Conservation (phyloP, 2,113 vertebrate species). For the Carassius auratus region DNA sequence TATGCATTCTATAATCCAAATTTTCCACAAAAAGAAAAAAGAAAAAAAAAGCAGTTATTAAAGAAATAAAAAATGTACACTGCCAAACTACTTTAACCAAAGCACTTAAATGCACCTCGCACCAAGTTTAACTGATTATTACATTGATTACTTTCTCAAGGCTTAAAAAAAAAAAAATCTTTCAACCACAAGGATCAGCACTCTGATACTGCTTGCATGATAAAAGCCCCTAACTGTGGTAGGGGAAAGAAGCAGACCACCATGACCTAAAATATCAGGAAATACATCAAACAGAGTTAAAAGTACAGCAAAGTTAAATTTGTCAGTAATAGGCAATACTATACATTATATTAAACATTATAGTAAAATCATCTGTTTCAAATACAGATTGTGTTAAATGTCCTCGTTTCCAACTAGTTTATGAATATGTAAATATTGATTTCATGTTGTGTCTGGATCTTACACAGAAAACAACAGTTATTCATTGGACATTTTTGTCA, state of each 20-base stretch:
- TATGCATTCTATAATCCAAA: too few relatives aligned
- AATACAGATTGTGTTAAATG: not conserved
- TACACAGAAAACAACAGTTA: not conserved
- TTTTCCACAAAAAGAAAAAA: too few relatives aligned
- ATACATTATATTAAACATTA: not conserved
- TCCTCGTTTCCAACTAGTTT: not conserved
- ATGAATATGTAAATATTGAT: not conserved
- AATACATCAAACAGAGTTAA: not conserved
- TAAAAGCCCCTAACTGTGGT: not conserved
- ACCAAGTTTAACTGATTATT: not conserved
- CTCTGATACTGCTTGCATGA: too few relatives aligned
- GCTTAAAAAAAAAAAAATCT: not conserved
- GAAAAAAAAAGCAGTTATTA: too few relatives aligned
- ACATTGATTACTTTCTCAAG: not conserved
- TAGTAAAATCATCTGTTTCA: not conserved
- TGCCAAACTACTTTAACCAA: too few relatives aligned
- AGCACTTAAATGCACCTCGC: too few relatives aligned
- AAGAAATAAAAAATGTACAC: too few relatives aligned
- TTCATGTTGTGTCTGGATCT: not conserved
- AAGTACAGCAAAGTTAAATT: not conserved
- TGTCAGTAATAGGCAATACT: too few relatives aligned
- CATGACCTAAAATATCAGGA: slow-evolving; percentile 9
- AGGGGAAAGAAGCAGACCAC: not conserved
- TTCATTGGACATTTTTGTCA: not conserved
- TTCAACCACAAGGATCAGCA: not conserved